These are phyloP conservation scores for Mustela nigripes DNA, from an alignment of 2,113 vertebrate species.

Conservation along the genomic window DNA sequence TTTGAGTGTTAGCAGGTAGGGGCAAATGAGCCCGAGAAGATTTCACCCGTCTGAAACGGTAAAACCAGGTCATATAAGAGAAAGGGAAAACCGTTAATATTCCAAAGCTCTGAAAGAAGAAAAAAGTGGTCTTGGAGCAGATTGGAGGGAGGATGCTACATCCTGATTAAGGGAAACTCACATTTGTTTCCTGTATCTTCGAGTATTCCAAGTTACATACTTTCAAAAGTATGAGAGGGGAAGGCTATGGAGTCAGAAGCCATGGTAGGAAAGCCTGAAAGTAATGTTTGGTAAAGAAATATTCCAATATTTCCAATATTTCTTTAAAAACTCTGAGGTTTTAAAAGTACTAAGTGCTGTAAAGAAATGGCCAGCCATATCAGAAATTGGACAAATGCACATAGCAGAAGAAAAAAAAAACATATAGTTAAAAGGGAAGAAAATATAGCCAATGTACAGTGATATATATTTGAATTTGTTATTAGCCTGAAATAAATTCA, in stretches of 20 bases:
- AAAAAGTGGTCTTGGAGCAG: not conserved
- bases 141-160: not conserved
- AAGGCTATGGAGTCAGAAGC: not conserved
- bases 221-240: no score
- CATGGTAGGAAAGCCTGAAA: no score
- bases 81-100: no score
- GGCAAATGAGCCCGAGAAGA: not conserved
- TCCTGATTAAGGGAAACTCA: fast-evolving
- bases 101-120: not conserved
- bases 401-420: not conserved
- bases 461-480: not conserved
- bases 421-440: not conserved
- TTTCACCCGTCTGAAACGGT: not conserved
- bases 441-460: not conserved
- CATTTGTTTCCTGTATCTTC: not conserved
- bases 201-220: fast-evolving
- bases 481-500: not conserved
- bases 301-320: no score
- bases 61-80: not conserved
- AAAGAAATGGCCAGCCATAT: not conserved
- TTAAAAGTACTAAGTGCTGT: not conserved
- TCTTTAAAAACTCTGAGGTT: not conserved
- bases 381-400: not conserved
- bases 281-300: not conserved
- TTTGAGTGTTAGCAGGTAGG: not conserved